These are phyloP conservation scores for Euphydryas editha DNA, from an alignment of 2,888 invertebrate species.

Conservation along the genomic window DNA sequence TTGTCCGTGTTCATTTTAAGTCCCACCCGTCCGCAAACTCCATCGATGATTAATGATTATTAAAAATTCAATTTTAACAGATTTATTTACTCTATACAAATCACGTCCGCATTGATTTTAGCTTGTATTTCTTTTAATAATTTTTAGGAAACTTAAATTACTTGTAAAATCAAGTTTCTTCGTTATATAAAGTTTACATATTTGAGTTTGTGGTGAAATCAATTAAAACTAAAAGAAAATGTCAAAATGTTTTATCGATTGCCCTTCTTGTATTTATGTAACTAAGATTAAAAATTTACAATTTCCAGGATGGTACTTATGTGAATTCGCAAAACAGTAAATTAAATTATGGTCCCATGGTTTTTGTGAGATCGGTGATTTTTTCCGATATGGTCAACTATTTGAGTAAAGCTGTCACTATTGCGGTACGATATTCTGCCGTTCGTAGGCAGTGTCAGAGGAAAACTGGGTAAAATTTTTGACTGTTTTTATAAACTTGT, in stretches of 20 bases:
- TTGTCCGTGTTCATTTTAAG: too few species aligned
- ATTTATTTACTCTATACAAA: too few species aligned
- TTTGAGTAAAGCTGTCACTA: constrained; percentile 91
- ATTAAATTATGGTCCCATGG: constrained; percentile 95
- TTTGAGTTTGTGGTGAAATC: too few species aligned
- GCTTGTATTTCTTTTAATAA: too few species aligned
- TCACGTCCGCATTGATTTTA: too few species aligned
- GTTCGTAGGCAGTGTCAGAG: constrained; percentile 94
- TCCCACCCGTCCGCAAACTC: too few species aligned
- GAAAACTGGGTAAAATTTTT: constrained; percentile 85
- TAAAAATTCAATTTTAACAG: background rate
- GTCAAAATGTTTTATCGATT: too few species aligned
- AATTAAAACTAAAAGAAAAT: too few species aligned
- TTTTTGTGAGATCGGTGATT: constrained; percentile 94
- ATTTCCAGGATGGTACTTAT: constrained; percentile 90
- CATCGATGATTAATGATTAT: too few species aligned
- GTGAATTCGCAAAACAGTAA: constrained; percentile 91
- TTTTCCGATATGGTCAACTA: constrained; percentile 89
- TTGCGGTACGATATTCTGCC: constrained; percentile 95
- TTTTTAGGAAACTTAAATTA: too few species aligned
- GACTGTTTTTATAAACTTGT: background rate
- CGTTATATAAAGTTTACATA: too few species aligned
- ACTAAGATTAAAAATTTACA: background rate
- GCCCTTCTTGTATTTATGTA: background rate
- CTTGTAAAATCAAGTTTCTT: too few species aligned